Percentiles rank a stretch among this genome's conserved stretches.
These are phyloP conservation scores for Cassiopea andromeda DNA, from an alignment of 30 jellyfish, hydroid and myxozoan species.

Conservation along the genomic window DNA sequence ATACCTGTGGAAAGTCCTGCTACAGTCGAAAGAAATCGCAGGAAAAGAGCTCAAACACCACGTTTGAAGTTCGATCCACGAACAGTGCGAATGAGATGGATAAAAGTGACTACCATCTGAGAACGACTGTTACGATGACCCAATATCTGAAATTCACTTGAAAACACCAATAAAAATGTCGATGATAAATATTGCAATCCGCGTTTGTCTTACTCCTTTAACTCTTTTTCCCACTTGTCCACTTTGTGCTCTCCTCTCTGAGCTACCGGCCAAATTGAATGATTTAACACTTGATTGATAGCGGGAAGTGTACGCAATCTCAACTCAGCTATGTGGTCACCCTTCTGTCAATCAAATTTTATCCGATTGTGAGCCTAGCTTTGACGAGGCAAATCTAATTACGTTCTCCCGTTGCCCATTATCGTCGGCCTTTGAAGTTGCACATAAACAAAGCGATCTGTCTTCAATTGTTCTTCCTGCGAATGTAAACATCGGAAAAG, in stretches of 20 bases:
- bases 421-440: slow-evolving; percentile 39
- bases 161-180: background rate
- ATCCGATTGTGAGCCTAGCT: slow-evolving; percentile 50
- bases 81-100: background rate
- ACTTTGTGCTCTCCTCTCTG: slow-evolving; percentile 6
- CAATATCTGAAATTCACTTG: background rate
- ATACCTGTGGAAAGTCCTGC: background rate
- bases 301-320: slow-evolving; percentile 65
- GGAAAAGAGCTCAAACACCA: background rate
- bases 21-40: background rate
- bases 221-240: background rate
- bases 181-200: background rate
- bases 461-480: slow-evolving; percentile 65
- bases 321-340: slow-evolving; percentile 56
- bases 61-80: background rate
- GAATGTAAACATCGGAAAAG: slow-evolving; percentile 62
- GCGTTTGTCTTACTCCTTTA: background rate
- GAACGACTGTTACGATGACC: too few species aligned
- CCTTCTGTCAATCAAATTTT: slow-evolving; percentile 68
- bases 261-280: slow-evolving; percentile 21
- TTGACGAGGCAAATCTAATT: slow-evolving; percentile 71
- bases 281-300: slow-evolving; percentile 38
- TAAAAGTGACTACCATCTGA: too few species aligned
- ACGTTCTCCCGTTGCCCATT: slow-evolving; percentile 38
- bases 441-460: slow-evolving; percentile 60